Percentiles rank a stretch among this genome's conserved stretches.
These are phyloP conservation scores for Patella vulgata DNA, from an alignment of 1,140 invertebrate species.

Conservation along the genomic window DNA sequence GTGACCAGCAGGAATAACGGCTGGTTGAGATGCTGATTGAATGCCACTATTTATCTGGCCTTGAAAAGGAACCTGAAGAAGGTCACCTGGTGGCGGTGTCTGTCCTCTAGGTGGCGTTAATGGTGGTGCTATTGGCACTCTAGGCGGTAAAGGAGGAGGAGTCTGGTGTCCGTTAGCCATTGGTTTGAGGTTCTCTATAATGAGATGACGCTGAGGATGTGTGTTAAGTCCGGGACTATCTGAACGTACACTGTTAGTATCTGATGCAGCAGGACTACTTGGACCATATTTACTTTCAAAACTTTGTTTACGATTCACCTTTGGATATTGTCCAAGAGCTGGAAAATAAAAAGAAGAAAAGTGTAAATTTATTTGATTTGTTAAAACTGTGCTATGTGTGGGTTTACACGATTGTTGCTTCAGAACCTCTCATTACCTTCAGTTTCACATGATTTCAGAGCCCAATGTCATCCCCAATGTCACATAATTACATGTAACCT, in stretches of 20 bases:
- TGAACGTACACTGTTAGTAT: conserved; percentile 87
- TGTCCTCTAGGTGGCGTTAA: conserved; percentile 44
- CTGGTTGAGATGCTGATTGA: conserved; percentile 17
- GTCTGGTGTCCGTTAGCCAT: conserved; percentile 67
- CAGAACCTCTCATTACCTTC: no score
- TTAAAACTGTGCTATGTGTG: no score
- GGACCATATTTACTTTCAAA: conserved; percentile 74
- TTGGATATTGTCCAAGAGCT: conserved; percentile 70
- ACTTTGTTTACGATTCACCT: conserved; percentile 86
- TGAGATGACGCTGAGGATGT: conserved; percentile 1
- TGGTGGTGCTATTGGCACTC: conserved; percentile 44
- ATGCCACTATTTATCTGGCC: conserved; percentile 2
- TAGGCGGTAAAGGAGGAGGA: conserved; percentile 79
- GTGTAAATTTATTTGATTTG: no score
- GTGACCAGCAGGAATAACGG: conserved; percentile 65
- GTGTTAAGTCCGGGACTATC: conserved; percentile 78
- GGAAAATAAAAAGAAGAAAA: conserved; percentile 49
- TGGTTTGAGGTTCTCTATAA: conserved; percentile 40
- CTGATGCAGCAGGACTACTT: conserved; percentile 80
- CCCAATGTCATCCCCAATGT: no score
- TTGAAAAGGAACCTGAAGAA: background rate
- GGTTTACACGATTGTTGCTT: no score
- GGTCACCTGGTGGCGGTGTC: conserved; percentile 28
- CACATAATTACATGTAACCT: no score
- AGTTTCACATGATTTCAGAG: no score